Base-by-base conservation (phyloP, 2,888 invertebrate species). In the Microctonus hyperodae region DNA sequence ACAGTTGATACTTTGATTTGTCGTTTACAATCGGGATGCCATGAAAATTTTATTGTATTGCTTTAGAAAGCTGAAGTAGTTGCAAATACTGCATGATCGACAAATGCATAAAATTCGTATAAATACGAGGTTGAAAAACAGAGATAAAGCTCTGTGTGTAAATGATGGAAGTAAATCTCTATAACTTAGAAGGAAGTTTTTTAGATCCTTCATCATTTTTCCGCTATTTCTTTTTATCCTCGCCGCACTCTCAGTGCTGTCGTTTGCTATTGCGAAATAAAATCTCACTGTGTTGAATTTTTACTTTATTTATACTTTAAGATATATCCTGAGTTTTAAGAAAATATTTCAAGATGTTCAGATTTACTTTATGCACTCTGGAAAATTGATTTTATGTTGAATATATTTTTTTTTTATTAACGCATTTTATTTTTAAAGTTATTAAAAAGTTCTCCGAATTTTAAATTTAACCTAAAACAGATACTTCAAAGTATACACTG, bases 291-390 rank as follows among this genome's bases (percentile, higher is more conserved):
- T 28, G n/a, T 37, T 37, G 35, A n/a, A 28, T 44, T 37, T 28
- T 44, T 23, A n/a, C n/a, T 25, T 59, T 37, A 22, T 25, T 1
- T 22, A 40, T 23, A n/a, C n/a, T n/a, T n/a, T n/a, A n/a, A n/a
- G 6, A 23, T 20, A 23, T 4, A 22, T 33, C 13, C 37, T 11
- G 22, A 22, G 33, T 25, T 37, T 13, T 23, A 58, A 20, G 37
- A n/a, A 37, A 35, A 58, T 35, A 23, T 37, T 58, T 20, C 57
- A 58, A 58, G n/a, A 33, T 35, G 22, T 37, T 51, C 23, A 51
- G 23, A 51, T 51, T 25, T 22, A 51, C 25, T 51, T 51, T 25
- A 11, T 51, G 3, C 25, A 25, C 51, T 51, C 25, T 10, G 23
- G 22, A 22, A 51, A 51, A 51, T 25, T 23, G 51, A 23, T 51